A percentile compares a stretch with the other conserved stretches of the same genome.
Evolutionary conservation across 2,113 vertebrate species (phyloP).

Genomic region (Oreotrochilus melanogaster): DNA sequence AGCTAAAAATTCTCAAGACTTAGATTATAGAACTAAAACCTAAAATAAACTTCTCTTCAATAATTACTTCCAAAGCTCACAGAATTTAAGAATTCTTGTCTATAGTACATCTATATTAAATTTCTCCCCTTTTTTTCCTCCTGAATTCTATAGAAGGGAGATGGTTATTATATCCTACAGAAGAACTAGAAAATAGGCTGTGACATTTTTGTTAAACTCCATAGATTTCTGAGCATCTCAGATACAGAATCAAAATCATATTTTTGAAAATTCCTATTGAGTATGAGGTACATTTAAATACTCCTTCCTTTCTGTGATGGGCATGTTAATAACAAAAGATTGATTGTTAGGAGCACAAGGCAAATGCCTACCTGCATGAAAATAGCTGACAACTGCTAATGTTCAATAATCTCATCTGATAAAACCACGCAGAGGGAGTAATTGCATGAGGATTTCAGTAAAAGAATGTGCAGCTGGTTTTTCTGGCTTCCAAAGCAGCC

Average conservation of each 20-base stretch:
- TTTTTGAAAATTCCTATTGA: background rate
- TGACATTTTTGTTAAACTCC: background rate
- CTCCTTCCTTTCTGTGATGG: background rate
- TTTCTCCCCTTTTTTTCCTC: fast-evolving
- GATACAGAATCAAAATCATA: background rate
- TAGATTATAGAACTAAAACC: background rate
- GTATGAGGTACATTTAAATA: background rate
- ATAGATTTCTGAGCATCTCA: background rate
- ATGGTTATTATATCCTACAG: background rate
- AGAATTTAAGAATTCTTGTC: background rate
- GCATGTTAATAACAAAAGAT: background rate
- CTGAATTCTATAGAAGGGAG: background rate
- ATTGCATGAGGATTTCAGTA: background rate
- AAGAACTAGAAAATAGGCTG: background rate
- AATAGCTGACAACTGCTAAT: slow-evolving; percentile 45
- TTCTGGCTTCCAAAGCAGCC: slow-evolving; percentile 4
- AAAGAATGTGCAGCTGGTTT: slow-evolving; percentile 47
- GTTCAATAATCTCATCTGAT: slow-evolving; percentile 17
- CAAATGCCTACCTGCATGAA: slow-evolving; percentile 4
- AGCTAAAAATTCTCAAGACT: background rate
- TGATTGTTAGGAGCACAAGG: background rate
- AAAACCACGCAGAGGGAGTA: background rate
- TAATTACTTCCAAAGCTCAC: background rate
- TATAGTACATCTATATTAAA: background rate
- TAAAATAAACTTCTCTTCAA: background rate